A percentile compares a stretch with the other conserved stretches of the same genome.
Conservation (phyloP, 2,797 vertebrate species). For the Glyptemys insculpta region DNA sequence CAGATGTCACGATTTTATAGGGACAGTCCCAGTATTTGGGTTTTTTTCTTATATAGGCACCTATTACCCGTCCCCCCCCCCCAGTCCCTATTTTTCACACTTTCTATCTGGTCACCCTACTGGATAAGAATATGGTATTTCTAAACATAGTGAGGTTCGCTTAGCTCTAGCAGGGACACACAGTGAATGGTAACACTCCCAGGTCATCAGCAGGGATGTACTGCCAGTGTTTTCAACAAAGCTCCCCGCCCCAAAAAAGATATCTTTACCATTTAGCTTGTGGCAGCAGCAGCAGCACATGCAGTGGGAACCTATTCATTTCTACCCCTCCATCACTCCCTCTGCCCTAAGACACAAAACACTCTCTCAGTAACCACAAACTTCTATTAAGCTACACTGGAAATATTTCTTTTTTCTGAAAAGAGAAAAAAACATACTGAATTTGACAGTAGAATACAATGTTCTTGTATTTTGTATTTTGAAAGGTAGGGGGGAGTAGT, state of each 20-base stretch:
- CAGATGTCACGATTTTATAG: too few relatives aligned
- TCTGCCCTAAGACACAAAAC: not conserved
- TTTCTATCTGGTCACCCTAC: too few relatives aligned
- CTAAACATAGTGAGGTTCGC: not conserved
- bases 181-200: not conserved
- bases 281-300: not conserved
- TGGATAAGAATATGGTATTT: not conserved
- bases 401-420: not conserved
- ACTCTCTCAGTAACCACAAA: not conserved
- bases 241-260: not conserved
- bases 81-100: too few relatives aligned
- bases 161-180: not conserved
- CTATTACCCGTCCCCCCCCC: too few relatives aligned
- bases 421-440: not conserved
- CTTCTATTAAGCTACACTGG: not conserved
- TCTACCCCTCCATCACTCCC: not conserved
- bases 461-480: not conserved
- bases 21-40: too few relatives aligned
- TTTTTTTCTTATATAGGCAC: too few relatives aligned
- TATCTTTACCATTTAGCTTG: not conserved
- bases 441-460: not conserved
- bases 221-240: not conserved
- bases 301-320: not conserved
- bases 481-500: fast-evolving
- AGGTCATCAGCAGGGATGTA: not conserved